Percentiles rank a stretch among this genome's conserved stretches.
Conservation (phyloP, 2,797 vertebrate species). For the Setipinna tenuifilis region DNA sequence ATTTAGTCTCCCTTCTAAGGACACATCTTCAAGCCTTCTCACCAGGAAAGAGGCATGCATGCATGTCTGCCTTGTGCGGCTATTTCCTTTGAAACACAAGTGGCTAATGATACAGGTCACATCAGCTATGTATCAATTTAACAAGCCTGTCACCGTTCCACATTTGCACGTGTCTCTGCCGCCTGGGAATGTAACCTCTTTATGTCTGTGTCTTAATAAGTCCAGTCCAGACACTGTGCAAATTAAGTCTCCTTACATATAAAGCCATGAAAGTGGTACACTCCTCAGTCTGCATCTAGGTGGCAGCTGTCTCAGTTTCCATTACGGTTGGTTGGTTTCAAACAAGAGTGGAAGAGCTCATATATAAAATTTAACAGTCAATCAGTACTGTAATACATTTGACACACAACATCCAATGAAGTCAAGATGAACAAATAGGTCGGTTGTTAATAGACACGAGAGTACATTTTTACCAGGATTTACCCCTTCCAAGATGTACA, state of each 20-base stretch:
- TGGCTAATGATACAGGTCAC: conserved; percentile 21
- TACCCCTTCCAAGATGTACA: neutral
- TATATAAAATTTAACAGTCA: neutral
- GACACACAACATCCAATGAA: neutral
- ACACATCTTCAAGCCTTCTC: neutral
- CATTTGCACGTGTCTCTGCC: neutral
- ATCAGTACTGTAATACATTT: neutral
- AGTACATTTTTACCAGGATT: neutral
- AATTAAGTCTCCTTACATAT: neutral
- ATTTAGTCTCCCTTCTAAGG: conserved; percentile 37
- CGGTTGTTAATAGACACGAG: neutral
- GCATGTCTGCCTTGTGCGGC: conserved; percentile 22
- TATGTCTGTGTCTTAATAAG: conserved; percentile 13
- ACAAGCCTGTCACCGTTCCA: neutral
- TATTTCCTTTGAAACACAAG: conserved; percentile 16
- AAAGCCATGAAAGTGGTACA: neutral
- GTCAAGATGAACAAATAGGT: neutral
- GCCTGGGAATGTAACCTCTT: neutral
- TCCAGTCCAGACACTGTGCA: conserved; percentile 15
- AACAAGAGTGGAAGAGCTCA: neutral
- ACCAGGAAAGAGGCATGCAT: neutral
- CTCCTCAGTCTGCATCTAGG: neutral
- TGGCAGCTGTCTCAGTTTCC: neutral
- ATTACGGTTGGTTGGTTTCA: neutral
- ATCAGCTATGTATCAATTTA: conserved; percentile 17